Percentiles rank a stretch among this genome's conserved stretches.
phyloP scores from a whole-genome alignment of 2,797 vertebrate species.

The Parotocinclus haroldoi region DNA sequence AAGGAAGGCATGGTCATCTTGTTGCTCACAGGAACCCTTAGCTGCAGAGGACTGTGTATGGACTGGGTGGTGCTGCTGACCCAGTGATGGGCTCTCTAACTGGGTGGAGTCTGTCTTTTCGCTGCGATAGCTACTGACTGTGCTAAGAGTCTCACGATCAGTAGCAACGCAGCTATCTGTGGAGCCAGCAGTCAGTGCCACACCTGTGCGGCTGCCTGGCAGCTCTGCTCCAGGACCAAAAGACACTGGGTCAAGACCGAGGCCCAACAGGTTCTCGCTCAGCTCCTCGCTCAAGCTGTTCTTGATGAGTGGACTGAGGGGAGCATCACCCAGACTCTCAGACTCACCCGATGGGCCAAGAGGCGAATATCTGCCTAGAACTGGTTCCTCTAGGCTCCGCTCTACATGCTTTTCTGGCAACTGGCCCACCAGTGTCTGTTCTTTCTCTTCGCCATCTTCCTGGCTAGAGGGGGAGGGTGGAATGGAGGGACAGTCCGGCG shows the following conservation, averaged over 20 bases:
- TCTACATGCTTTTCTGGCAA: constrained; percentile 53
- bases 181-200: constrained; percentile 77
- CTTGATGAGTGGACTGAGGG: constrained; percentile 84
- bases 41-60: constrained; percentile 52
- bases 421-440: constrained; percentile 53
- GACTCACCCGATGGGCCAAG: constrained; percentile 74
- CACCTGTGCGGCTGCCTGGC: constrained; percentile 69
- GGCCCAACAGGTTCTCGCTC: constrained; percentile 81
- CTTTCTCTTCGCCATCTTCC: constrained; percentile 74
- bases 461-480: constrained; percentile 74
- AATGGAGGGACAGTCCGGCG: constrained; percentile 67
- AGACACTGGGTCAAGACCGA: constrained; percentile 76
- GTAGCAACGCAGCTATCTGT: constrained; percentile 83
- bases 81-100: constrained; percentile 81
- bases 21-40: constrained; percentile 41
- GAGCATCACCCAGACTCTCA: constrained; percentile 78
- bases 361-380: constrained; percentile 63
- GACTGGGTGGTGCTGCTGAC: constrained; percentile 59
- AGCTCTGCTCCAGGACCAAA: constrained; percentile 75
- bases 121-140: constrained; percentile 86
- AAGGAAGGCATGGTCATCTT: constrained; percentile 54
- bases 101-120: constrained; percentile 90
- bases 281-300: constrained; percentile 85
- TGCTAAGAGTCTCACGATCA: constrained; percentile 82
- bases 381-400: constrained; percentile 50